Evolutionary conservation across 2,113 vertebrate species (phyloP).

Genomic region (Sinocyclocheilus grahami): DNA sequence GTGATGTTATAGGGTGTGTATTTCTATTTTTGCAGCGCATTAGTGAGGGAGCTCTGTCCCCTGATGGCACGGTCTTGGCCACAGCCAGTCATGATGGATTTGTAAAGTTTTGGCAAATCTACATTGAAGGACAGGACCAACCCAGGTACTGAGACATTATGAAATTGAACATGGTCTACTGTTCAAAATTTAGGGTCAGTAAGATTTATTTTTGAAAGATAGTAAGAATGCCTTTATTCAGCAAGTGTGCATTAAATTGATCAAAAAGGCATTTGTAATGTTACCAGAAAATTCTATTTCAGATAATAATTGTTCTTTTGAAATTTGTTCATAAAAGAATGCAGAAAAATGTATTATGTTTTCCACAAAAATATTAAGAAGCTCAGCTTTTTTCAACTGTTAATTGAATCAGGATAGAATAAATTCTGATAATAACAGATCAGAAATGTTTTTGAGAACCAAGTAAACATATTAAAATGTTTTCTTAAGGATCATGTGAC

Average conservation of each 20-base stretch:
- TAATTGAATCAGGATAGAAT: not conserved
- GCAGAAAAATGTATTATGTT: not conserved
- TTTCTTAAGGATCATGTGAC: not conserved
- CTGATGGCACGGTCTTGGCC: slow-evolving; percentile 94
- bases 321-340: not conserved
- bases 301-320: not conserved
- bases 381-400: not conserved
- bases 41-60: slow-evolving; percentile 94
- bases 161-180: not conserved
- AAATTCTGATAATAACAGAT: not conserved
- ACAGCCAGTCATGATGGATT: slow-evolving; percentile 96
- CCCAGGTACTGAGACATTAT: slow-evolving; percentile 81
- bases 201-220: not conserved
- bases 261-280: not conserved
- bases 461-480: not conserved
- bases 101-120: slow-evolving; percentile 99
- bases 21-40: slow-evolving; percentile 77
- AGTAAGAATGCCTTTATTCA: not conserved
- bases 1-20: not conserved
- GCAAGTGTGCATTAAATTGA: not conserved
- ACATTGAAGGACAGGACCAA: slow-evolving; percentile 93
- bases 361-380: not conserved
- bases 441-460: not conserved
- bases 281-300: not conserved
- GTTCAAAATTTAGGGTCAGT: not conserved